Conservation (phyloP, 2,888 invertebrate genomes). For the Tenthredo distinguenda region DNA sequence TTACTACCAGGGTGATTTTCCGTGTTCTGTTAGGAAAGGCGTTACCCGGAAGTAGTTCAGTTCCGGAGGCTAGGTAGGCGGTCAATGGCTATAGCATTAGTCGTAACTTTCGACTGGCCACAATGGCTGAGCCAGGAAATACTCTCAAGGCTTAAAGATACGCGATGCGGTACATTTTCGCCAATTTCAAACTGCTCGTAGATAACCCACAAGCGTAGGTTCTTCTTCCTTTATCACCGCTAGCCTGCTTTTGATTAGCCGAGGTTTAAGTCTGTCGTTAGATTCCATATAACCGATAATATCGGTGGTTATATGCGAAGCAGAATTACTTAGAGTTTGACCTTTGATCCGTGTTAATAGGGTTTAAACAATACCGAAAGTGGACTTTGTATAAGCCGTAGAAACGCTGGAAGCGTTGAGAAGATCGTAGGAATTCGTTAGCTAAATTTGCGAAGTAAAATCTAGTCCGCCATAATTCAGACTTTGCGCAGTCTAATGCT, state of each 20-base stretch:
- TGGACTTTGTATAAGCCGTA: neutral
- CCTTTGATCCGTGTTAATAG: neutral
- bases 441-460: neutral
- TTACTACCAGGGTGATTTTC: constrained; percentile 30
- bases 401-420: neutral
- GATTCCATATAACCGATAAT: neutral
- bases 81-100: constrained; percentile 35
- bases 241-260: neutral
- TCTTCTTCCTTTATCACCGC: neutral
- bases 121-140: constrained; percentile 23
- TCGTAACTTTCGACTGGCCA: constrained; percentile 41
- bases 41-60: constrained; percentile 37
- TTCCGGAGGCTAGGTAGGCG: constrained; percentile 19
- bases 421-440: neutral
- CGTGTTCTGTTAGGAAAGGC: constrained; percentile 18
- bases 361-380: constrained; percentile 5
- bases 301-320: neutral
- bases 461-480: neutral
- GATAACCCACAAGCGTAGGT: neutral
- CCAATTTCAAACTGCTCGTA: neutral
- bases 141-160: constrained; percentile 15
- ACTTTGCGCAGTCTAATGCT: neutral
- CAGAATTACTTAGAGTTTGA: neutral
- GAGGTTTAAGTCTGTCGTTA: neutral
- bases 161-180: neutral